Conservation (phyloP, 2,888 invertebrate genomes). For the Acanthosepion esculentum region DNA sequence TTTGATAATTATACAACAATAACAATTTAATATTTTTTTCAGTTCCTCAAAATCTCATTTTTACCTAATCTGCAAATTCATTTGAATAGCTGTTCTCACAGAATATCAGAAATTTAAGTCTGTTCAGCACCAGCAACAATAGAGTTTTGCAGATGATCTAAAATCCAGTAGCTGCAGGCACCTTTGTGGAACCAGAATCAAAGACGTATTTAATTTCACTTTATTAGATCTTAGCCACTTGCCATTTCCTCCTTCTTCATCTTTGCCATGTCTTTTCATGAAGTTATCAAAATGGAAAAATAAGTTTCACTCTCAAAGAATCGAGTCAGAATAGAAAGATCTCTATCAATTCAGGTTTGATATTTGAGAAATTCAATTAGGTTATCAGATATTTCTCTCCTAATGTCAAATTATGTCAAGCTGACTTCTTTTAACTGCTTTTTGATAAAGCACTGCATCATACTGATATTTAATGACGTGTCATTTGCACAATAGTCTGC, state of each 20-base stretch:
- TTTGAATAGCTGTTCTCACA: neutral
- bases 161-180: neutral
- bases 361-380: conserved; percentile 2
- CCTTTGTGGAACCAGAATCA: neutral
- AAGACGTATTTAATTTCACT: neutral
- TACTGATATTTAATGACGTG: neutral
- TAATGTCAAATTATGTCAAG: neutral
- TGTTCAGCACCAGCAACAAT: neutral
- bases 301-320: neutral
- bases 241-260: neutral
- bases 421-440: neutral
- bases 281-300: neutral
- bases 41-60: neutral
- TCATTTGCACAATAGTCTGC: neutral
- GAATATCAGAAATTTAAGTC: neutral
- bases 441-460: neutral
- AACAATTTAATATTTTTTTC: neutral
- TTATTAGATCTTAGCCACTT: neutral
- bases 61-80: neutral
- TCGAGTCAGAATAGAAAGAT: neutral
- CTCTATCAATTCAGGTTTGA: neutral
- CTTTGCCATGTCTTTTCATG: neutral
- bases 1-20: too few species aligned
- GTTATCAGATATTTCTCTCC: neutral
- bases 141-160: neutral